Conservation (phyloP, 2,113 vertebrate species). For the Notothenia coriiceps region DNA sequence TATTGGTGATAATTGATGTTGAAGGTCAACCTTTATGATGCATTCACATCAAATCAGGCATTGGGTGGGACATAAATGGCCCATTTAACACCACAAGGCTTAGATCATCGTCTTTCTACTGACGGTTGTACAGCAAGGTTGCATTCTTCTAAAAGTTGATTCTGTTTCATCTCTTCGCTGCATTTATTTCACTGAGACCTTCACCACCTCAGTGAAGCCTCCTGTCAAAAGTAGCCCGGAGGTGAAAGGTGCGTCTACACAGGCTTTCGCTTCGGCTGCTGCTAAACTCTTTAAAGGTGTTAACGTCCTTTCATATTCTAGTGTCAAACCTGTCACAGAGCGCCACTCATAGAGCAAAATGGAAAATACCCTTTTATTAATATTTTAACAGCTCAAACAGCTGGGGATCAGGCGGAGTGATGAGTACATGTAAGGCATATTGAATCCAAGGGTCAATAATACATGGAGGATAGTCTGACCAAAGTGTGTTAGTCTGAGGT, state of each 20-base stretch:
- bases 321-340: constrained; percentile 48
- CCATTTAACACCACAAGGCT: no score
- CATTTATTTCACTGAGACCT: not conserved
- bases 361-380: constrained; percentile 44
- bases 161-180: no score
- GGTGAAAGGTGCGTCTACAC: constrained; percentile 30
- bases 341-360: not conserved
- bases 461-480: constrained; percentile 11
- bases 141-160: no score
- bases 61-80: no score
- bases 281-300: constrained; percentile 34
- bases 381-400: constrained; percentile 47
- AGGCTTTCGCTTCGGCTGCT: constrained; percentile 13
- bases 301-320: constrained; percentile 35
- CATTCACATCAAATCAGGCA: no score
- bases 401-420: constrained; percentile 39
- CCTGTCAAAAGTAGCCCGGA: constrained; percentile 26
- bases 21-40: not conserved
- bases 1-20: not conserved
- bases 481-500: not conserved
- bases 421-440: constrained; percentile 23
- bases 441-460: constrained; percentile 42
- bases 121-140: no score
- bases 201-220: not conserved
- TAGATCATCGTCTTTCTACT: no score